Evolutionary conservation across 2,113 vertebrate genomes (phyloP).

Genomic region (Oryzias celebensis): DNA sequence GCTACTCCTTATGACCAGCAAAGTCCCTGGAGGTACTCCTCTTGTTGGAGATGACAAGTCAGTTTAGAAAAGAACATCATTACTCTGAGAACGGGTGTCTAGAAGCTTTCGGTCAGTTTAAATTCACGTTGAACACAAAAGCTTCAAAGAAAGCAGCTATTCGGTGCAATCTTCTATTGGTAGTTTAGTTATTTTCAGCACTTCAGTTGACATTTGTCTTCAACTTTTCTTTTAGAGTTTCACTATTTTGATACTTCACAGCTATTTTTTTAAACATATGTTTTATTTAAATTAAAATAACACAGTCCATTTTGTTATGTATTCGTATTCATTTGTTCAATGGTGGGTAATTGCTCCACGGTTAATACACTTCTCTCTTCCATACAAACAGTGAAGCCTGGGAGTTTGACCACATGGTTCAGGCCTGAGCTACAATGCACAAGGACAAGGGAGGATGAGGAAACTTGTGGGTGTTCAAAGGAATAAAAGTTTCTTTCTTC

Average conservation of each 20-base stretch:
- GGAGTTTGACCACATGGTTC: constrained; percentile 78
- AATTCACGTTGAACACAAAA: constrained; percentile 72
- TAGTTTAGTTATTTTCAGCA: constrained; percentile 20
- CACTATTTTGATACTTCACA: too few relatives aligned
- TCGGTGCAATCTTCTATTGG: constrained; percentile 50
- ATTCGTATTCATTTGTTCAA: too few relatives aligned
- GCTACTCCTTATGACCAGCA: constrained; percentile 47
- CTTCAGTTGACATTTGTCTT: not conserved
- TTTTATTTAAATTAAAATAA: too few relatives aligned
- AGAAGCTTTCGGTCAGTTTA: constrained; percentile 62
- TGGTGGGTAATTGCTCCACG: constrained; percentile 23
- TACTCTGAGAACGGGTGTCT: constrained; percentile 63
- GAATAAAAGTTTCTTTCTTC: constrained; percentile 82
- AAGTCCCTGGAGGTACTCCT: constrained; percentile 58
- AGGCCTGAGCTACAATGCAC: constrained; percentile 63
- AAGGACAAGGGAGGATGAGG: constrained; percentile 59
- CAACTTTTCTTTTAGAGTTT: too few relatives aligned
- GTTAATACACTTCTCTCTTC: constrained; percentile 25
- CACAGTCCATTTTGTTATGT: too few relatives aligned
- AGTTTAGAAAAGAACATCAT: constrained; percentile 64
- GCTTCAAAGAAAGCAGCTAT: constrained; percentile 57
- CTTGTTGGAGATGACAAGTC: constrained; percentile 68
- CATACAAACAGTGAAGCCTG: constrained; percentile 56
- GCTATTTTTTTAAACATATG: too few relatives aligned
- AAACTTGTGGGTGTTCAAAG: constrained; percentile 61